phyloP scores from a whole-genome alignment of 2,888 invertebrate species.

The Yponomeuta sedellus region DNA sequence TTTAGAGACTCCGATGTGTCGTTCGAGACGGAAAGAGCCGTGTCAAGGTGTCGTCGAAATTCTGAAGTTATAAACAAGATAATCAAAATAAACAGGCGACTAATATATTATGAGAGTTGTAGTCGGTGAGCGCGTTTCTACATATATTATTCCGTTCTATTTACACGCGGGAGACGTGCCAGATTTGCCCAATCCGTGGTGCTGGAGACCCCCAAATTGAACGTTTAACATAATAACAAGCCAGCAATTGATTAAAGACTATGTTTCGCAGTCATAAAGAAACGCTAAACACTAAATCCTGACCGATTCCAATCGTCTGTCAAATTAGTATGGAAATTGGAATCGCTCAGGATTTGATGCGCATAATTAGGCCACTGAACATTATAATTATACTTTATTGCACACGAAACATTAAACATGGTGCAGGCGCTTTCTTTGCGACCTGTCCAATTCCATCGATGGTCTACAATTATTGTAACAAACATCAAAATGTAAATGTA shows the following conservation, averaged over 20 bases:
- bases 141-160: slow-evolving; percentile 50
- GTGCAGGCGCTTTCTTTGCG: neutral
- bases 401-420: too few species aligned
- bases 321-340: too few species aligned
- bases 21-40: slow-evolving; percentile 22
- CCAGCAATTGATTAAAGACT: neutral
- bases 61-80: slow-evolving; percentile 1
- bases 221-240: slow-evolving; percentile 9
- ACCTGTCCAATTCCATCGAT: neutral
- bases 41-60: slow-evolving; percentile 23
- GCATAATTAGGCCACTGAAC: too few species aligned
- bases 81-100: neutral
- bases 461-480: neutral
- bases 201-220: slow-evolving; percentile 10
- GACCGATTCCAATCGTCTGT: too few species aligned
- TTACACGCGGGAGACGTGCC: slow-evolving; percentile 62
- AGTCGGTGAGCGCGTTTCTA: slow-evolving; percentile 30
- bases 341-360: too few species aligned
- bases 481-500: neutral
- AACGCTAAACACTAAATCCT: too few species aligned
- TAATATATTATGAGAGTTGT: slow-evolving; percentile 39
- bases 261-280: too few species aligned
- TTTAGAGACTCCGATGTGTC: neutral
- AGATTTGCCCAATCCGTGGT: slow-evolving; percentile 27
- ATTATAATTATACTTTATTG: too few species aligned